Evolutionary conservation across 2,888 invertebrate species (phyloP), one percentile per base, ranked within the genome.

Genomic region (Cryptocephalus moraei): DNA sequence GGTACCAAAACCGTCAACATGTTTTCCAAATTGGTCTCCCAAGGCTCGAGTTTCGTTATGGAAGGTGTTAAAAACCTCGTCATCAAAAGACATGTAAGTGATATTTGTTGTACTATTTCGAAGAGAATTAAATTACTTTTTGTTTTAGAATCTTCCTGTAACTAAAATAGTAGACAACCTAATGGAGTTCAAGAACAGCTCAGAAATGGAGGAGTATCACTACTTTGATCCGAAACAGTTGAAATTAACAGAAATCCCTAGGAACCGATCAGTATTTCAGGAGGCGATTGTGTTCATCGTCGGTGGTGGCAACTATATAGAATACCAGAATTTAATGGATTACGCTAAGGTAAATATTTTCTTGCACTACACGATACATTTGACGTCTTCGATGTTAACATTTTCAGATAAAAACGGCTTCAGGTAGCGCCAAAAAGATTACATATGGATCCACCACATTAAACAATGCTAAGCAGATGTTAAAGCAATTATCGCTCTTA

Each of bases 1-100:
- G 94, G 93, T 31, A 94, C 94, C 0, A 94, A 92, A 73, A 96
- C 96, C 1, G 91, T 94, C 1, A 91, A 88, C 51, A 97, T 99
- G 97, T 96, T 99, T 73, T 93, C 94, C 8, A 99, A 97, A 71
- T 77, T 99, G 46, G 90, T 99, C 62, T 90, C 90, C 8, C 94
- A 96, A 67, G 95, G 96, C 14, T 97, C 96, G 0, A 91, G 92
- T 33, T 96, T 99, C 69, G 95, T 99, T 0, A 99, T 99, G 96
- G 99, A 99, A 72, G 99, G 96, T 34, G 96, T 97, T 1, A 94
- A 96, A 72, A 99, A 99, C 76, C 80, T 99, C 61, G 97, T 97
- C 12, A 91, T 99, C 8, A 99, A 99, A 72, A 86, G 91, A 75
- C 96, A 99, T 74, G 91, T 91, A 70, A 80, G 84, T 79, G 22